Base-by-base conservation (phyloP, 2,797 vertebrate genomes). In the Hoplostethus atlanticus region DNA sequence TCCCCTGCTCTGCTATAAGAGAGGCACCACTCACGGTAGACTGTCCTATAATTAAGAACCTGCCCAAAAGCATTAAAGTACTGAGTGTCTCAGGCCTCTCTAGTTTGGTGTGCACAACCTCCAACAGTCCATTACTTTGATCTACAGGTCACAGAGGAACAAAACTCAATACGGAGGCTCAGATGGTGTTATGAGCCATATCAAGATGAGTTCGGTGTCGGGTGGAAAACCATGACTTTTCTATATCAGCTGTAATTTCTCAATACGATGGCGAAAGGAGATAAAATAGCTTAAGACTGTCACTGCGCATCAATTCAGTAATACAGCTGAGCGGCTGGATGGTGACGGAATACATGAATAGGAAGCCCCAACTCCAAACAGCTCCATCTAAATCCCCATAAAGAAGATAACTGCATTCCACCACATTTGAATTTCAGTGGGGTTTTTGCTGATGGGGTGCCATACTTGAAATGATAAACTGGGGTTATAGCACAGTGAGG, bases 41-140 rank as follows among this genome's bases (percentile, higher is more conserved):
- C 76, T 63, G 67, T 78, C 64, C 66, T 70, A 74, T 92, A 90
- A 92, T 92, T 92, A 92, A 90, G 83, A 90, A 88, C 68, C 82
- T 84, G 79, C 79, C 84, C 74, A 85, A 89, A 90, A 88, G 85
- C 90, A 90, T 92, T 91, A 86, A 84, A 89, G 31, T 68, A 67
- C 79, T 84, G 76, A 75, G 87, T 77, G 82, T 83, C 74, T 82
- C 56, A 55, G 66, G 62, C 73, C 73, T 84, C 79, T 87, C 69
- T 67, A 69, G 79, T 80, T 87, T 83, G 75, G 81, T 71, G 59
- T 76, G 78, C 75, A 71, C 58, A 76, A 82, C 78, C 84, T 85
- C 81, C 79, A 61, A 80, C 83, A 88, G 89, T 92, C 88, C 88
- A 92, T 93, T 92, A 91, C 86, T 88, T 89, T 93, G 90, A 92